Percentiles rank a stretch among this genome's conserved stretches.
phyloP scores from a whole-genome alignment of 2,113 vertebrate genomes.

The Peromyscus leucopus region DNA sequence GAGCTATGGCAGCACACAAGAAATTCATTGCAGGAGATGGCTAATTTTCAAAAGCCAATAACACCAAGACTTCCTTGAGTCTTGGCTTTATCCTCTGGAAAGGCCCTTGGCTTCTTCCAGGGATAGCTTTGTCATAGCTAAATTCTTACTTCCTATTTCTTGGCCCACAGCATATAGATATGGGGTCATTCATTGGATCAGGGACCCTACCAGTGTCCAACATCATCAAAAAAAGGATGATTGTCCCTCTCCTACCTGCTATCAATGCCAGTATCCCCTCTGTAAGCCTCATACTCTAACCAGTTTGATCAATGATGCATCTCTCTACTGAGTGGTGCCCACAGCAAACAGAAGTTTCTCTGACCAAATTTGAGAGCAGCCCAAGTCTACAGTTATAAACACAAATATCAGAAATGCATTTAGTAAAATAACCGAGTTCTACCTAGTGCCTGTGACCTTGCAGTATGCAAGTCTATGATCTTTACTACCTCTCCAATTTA shows the following conservation, averaged over 20 bases:
- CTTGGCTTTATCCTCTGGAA: too few relatives aligned
- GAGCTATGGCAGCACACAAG: too few relatives aligned
- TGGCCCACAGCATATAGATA: not conserved
- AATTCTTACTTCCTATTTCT: too few relatives aligned
- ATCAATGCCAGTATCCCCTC: not conserved
- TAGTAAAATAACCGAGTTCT: not conserved
- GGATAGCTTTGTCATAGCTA: too few relatives aligned
- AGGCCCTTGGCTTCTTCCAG: too few relatives aligned
- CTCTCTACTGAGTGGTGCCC: not conserved
- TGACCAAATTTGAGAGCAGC: not conserved
- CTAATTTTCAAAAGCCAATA: too few relatives aligned
- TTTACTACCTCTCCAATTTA: not conserved
- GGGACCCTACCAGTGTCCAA: not conserved
- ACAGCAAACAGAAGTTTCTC: not conserved
- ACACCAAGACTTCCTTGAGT: too few relatives aligned
- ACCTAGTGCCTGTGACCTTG: not conserved
- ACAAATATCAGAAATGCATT: not conserved
- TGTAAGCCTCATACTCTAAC: not conserved
- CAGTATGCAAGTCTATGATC: not conserved
- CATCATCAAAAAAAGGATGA: not conserved
- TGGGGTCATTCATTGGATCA: not conserved
- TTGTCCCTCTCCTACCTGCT: not conserved
- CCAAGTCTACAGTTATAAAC: not conserved
- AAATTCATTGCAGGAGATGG: too few relatives aligned
- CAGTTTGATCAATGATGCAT: not conserved